Conservation (phyloP, 2,113 vertebrate genomes). For the Noctilio leporinus region DNA sequence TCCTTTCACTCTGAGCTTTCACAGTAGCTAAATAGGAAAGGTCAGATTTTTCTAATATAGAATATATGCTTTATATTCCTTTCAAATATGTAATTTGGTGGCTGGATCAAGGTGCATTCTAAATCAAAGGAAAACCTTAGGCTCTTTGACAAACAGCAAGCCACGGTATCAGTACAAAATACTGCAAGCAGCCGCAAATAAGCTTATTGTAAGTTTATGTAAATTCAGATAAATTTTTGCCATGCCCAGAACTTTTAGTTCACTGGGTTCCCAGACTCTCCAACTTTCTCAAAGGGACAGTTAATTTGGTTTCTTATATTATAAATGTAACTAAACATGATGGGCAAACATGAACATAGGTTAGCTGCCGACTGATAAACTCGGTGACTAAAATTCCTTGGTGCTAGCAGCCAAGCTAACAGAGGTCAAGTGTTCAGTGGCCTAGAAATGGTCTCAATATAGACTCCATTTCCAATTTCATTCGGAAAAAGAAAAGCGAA, state of each 20-base stretch:
- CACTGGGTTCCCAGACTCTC: neutral
- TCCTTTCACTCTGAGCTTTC: neutral
- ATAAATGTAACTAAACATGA: constrained; percentile 16
- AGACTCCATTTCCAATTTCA: neutral
- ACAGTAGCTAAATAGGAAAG: neutral
- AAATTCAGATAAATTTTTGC: neutral
- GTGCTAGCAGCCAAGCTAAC: neutral
- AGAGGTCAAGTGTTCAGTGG: neutral
- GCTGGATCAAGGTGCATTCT: neutral
- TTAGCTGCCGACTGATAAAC: neutral
- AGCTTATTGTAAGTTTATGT: neutral
- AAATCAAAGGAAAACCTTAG: neutral
- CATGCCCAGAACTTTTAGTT: neutral
- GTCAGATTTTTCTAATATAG: neutral
- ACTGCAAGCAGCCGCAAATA: neutral
- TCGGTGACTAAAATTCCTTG: constrained; percentile 3
- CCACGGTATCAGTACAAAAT: neutral
- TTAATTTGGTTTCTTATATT: neutral
- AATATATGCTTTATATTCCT: neutral
- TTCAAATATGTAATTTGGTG: neutral
- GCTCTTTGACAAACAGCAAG: neutral
- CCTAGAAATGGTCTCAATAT: constrained; percentile 17
- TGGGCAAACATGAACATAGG: constrained; percentile 7
- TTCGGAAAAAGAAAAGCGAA: neutral
- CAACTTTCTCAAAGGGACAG: neutral